Evolutionary conservation across 2,797 vertebrate species (phyloP).

Genomic region (Eupleurogrammus muticus): DNA sequence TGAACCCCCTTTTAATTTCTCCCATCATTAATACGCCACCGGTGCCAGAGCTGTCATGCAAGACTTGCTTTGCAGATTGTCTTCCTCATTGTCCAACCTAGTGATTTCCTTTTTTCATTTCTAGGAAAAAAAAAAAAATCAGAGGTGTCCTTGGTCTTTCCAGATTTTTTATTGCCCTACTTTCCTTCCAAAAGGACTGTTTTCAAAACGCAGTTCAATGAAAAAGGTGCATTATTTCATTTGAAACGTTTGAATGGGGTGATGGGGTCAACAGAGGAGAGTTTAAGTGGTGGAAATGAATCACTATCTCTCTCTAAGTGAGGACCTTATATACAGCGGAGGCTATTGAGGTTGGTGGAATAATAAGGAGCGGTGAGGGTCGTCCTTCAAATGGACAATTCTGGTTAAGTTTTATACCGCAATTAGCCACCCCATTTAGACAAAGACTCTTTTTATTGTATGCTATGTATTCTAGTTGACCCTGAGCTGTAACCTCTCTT

Average conservation of each 20-base stretch:
- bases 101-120: background rate
- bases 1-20: background rate
- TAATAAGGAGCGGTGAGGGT: background rate
- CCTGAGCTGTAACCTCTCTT: slow-evolving; percentile 6
- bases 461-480: background rate
- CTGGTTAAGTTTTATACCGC: background rate
- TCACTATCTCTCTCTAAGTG: slow-evolving; percentile 12
- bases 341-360: slow-evolving; percentile 15
- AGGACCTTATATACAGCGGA: slow-evolving; percentile 10
- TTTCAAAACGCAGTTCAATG: slow-evolving; percentile 6
- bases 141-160: background rate
- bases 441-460: background rate
- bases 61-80: background rate
- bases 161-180: background rate
- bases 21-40: slow-evolving; percentile 3
- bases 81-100: background rate
- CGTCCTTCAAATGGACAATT: slow-evolving; percentile 4
- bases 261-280: too few relatives aligned
- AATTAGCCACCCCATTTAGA: background rate
- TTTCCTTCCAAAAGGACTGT: background rate
- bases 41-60: background rate
- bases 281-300: background rate
- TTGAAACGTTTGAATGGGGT: too few relatives aligned
- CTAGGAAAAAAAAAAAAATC: background rate
- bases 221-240: slow-evolving; percentile 1